A percentile compares a stretch with the other conserved stretches of the same genome.
These are phyloP conservation scores for Pristionchus arcanus DNA, from an alignment of 2,888 invertebrate genomes.

Conservation along the genomic window DNA sequence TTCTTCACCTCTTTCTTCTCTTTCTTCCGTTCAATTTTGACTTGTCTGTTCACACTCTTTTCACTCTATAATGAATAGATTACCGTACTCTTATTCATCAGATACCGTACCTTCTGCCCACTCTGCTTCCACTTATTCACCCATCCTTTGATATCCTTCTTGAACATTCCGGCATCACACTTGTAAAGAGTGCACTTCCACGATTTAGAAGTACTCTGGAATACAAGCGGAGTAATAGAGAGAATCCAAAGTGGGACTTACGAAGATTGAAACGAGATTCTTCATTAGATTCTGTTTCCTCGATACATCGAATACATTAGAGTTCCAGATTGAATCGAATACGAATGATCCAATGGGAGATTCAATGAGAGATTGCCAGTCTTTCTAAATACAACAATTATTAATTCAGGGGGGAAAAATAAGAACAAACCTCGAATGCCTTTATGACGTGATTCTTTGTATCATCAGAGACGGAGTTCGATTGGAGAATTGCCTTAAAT, in stretches of 20 bases:
- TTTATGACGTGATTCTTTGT: conserved; percentile 35
- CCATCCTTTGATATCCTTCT: conserved; percentile 65
- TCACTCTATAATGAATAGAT: conserved; percentile 2
- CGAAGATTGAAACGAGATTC: conserved; percentile 62
- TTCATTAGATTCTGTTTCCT: conserved; percentile 66
- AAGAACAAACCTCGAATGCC: conserved; percentile 40
- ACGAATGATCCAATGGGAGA: conserved; percentile 52
- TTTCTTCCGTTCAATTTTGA: conserved; percentile 48
- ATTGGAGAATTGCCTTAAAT: conserved; percentile 31
- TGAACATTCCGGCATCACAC: conserved; percentile 62
- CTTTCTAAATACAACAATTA: conserved; percentile 7
- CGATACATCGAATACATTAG: conserved; percentile 58
- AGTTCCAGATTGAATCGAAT: conserved; percentile 51
- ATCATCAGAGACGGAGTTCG: conserved; percentile 4
- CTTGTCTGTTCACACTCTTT: conserved; percentile 40
- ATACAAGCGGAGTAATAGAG: too few relatives aligned
- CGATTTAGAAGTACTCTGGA: conserved; percentile 62
- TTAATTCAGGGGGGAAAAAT: background rate
- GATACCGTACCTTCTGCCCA: conserved; percentile 50
- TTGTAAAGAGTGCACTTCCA: conserved; percentile 68
- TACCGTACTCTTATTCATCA: background rate
- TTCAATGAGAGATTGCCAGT: conserved; percentile 50
- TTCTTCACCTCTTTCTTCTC: conserved; percentile 41
- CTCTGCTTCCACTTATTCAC: conserved; percentile 61
- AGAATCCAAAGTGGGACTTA: conserved; percentile 52